phyloP scores from a whole-genome alignment of 2,888 invertebrate species.

The Drosophila merina region DNA sequence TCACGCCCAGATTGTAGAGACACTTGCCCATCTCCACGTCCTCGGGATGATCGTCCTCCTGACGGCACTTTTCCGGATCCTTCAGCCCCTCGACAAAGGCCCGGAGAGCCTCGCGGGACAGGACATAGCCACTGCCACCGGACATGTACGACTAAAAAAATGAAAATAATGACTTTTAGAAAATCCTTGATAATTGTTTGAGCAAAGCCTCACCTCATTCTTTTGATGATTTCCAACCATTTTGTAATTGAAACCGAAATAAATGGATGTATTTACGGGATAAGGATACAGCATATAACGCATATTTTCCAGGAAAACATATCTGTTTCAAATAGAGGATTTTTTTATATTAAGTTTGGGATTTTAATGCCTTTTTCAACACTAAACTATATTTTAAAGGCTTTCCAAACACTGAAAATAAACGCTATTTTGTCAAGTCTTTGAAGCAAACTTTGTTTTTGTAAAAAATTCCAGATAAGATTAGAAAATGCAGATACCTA shows the following conservation, averaged over 20 bases:
- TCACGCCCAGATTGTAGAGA: slow-evolving; percentile 91
- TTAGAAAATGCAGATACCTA: slow-evolving; percentile 83
- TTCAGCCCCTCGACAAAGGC: slow-evolving; percentile 90
- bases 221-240: slow-evolving; percentile 83
- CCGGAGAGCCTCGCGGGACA: slow-evolving; percentile 90
- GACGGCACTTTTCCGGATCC: slow-evolving; percentile 84
- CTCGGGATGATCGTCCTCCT: slow-evolving; percentile 85
- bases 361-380: no score
- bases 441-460: no score
- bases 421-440: no score
- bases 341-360: no score
- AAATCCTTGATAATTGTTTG: background rate
- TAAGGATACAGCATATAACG: slow-evolving; percentile 92
- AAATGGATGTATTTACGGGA: slow-evolving; percentile 89
- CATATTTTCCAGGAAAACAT: slow-evolving; percentile 94
- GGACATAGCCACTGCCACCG: slow-evolving; percentile 95
- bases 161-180: background rate
- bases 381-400: no score
- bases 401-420: no score
- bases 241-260: slow-evolving; percentile 95
- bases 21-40: slow-evolving; percentile 86
- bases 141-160: slow-evolving; percentile 90
- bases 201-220: slow-evolving; percentile 79
- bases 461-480: background rate
- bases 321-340: slow-evolving; percentile 26